These are phyloP conservation scores for Crotalus viridis DNA, from an alignment of 2,113 vertebrate genomes.

Conservation along the genomic window DNA sequence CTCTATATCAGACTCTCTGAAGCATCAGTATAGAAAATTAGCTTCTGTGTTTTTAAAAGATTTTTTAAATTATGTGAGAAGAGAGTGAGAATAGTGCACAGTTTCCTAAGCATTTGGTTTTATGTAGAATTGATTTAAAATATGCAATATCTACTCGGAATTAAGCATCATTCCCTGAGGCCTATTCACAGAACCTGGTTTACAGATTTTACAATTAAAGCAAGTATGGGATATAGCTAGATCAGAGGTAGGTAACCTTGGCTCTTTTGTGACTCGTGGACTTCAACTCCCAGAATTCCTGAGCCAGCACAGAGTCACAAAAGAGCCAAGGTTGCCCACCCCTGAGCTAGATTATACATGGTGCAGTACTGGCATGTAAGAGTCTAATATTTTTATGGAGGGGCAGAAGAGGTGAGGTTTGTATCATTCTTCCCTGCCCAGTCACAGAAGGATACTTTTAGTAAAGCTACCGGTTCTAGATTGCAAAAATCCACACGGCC, in stretches of 20 bases:
- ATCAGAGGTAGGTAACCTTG: neutral
- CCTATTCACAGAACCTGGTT: neutral
- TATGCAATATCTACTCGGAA: neutral
- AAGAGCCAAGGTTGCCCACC: too few relatives aligned
- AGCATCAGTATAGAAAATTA: neutral
- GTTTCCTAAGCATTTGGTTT: neutral
- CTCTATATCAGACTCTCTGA: neutral
- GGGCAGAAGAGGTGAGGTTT: neutral
- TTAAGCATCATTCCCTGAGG: neutral
- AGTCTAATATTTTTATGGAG: neutral
- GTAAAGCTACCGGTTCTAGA: neutral
- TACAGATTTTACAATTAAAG: neutral
- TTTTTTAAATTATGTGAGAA: neutral
- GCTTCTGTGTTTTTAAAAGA: neutral
- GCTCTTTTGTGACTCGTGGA: too few relatives aligned
- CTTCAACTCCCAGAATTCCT: too few relatives aligned
- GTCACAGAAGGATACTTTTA: neutral
- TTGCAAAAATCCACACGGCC: neutral
- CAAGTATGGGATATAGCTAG: neutral
- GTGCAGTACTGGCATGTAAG: neutral
- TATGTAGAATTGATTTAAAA: neutral
- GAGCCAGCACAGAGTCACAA: too few relatives aligned
- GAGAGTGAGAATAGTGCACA: neutral
- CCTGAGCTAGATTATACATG: neutral
- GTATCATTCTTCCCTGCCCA: neutral